Base-by-base conservation (phyloP, 2,888 invertebrate genomes). In the Drosophila quinaria region DNA sequence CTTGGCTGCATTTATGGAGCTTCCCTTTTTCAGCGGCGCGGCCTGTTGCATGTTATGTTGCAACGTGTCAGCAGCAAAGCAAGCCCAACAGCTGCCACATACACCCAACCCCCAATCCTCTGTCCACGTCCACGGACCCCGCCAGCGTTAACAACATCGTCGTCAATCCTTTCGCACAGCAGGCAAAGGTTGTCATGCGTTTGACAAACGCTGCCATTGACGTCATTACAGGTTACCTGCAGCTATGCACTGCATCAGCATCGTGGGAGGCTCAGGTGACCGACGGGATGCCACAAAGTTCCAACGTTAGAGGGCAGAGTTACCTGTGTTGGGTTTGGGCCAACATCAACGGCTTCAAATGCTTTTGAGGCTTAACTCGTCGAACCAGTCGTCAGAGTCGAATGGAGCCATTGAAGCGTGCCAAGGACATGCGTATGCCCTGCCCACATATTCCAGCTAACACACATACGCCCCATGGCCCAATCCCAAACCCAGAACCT, bases 41-140 rank as follows among this genome's bases (percentile, higher is more conserved):
- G 86, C 88, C 86, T 86, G 83, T 83, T 83, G 88, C 83, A 86
- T 84, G 83, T 74, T 59, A 42, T 63, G 68, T 73, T 74, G 80
- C 86, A 83, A 83, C 78, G 86, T 83, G 83, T 78, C 86, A 88
- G 70, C 61, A 63, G 74, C 71, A 81, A 50, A 66, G 60, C 31
- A 54, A 62, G 47, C 54, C 66, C 52, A 46, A 55, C 29, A 39
- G 22, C 44, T 9, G 22, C 47, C 46, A 9, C 41, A 19, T 35
- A 22, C 19, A 11, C 5, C 15, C 49, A 47, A n/a, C 13, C 35
- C 8, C 8, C 42, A n/a, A 11, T 8, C 60, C 13, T 35, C 4
- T n/a, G 0, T 15, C 11, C 35, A 17, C 29, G 29, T 29, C 15
- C 44, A 8, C 29, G 10, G 25, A 11, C 35, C 39, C 39, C 1